Conservation (phyloP, 2,888 invertebrate genomes). For the Tridacna crocea region DNA sequence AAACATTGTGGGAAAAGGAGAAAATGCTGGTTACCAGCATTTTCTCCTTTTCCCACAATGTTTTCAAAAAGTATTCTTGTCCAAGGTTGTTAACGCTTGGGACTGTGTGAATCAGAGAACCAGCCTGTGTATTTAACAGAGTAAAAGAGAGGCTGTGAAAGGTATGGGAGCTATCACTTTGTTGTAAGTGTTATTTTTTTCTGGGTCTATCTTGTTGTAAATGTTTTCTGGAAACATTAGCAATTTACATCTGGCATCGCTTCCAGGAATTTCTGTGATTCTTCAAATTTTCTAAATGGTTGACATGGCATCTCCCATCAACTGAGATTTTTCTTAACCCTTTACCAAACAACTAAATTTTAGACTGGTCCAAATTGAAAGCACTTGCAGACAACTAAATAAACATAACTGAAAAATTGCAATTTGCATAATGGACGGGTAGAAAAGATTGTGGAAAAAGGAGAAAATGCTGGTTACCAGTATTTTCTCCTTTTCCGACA, state of each 20-base stretch:
- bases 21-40: background rate
- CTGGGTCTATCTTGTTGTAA: constrained; percentile 7
- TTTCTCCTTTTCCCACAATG: constrained; percentile 5
- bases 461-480: no score
- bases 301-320: constrained; percentile 4
- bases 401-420: no score
- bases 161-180: no score
- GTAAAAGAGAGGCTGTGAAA: background rate
- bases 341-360: background rate
- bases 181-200: background rate
- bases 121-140: background rate
- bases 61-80: background rate
- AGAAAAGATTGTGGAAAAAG: no score
- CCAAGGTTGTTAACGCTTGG: background rate
- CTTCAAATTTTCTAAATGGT: constrained; percentile 20
- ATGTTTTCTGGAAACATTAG: constrained; percentile 27
- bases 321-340: constrained; percentile 2
- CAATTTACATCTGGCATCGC: constrained; percentile 22
- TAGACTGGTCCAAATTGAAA: no score
- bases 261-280: constrained; percentile 15
- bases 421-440: no score
- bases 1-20: background rate
- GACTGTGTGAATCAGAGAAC: background rate
- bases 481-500: no score
- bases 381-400: no score